A percentile compares a stretch with the other conserved stretches of the same genome.
These are phyloP conservation scores for Catagonus wagneri DNA, from an alignment of 2,113 vertebrate genomes.

Conservation along the genomic window DNA sequence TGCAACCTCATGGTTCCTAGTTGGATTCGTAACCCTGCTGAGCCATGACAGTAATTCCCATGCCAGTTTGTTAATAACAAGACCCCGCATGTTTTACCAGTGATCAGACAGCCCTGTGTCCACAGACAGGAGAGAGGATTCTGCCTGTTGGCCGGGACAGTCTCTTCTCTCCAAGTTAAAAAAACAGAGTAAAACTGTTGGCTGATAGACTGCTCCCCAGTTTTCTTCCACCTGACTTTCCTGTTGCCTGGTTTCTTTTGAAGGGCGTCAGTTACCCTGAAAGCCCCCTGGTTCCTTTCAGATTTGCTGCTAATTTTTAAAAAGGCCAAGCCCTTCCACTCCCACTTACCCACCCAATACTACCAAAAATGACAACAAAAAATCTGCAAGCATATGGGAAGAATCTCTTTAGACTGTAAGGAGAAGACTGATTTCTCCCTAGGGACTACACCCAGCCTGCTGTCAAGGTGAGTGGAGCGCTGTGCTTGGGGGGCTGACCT, in stretches of 20 bases:
- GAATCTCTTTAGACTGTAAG: constrained; percentile 28
- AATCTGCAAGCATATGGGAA: background rate
- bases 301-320: constrained; percentile 37
- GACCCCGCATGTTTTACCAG: background rate
- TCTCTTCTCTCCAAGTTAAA: constrained; percentile 45
- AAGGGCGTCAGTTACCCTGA: constrained; percentile 23
- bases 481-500: constrained; percentile 79
- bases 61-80: background rate
- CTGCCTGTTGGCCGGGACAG: background rate
- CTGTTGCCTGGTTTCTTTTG: background rate
- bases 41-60: too few species aligned
- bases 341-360: background rate
- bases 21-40: too few species aligned
- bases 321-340: background rate
- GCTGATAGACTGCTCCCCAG: background rate
- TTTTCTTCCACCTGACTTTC: constrained; percentile 44
- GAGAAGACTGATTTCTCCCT: constrained; percentile 17
- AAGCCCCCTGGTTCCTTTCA: constrained; percentile 21
- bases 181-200: background rate
- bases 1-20: too few species aligned
- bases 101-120: constrained; percentile 24
- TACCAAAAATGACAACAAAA: background rate
- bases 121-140: background rate
- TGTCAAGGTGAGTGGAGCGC: background rate
- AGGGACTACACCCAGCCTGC: background rate